Base-by-base conservation (phyloP, 2,797 vertebrate species). In the Saxicola maurus region DNA sequence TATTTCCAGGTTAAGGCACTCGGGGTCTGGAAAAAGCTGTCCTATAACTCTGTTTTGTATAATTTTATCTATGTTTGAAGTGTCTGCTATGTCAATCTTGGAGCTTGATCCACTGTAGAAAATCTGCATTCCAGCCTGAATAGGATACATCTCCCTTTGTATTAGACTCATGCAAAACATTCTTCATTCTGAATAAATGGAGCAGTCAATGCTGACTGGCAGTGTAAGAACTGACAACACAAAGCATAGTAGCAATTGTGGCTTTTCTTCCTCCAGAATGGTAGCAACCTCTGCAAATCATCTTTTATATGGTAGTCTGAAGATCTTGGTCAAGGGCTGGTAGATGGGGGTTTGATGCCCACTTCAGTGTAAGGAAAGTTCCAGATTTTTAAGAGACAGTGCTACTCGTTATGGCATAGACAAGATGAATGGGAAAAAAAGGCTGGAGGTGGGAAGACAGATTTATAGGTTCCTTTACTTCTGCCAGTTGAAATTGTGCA, bases 151-250 rank as follows among this genome's bases (percentile, higher is more conserved):
- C 19, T 72, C 31, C 7, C 23, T 75, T 86, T 68, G 9, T 31
- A 53, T 49, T 42, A 64, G 17, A 64, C 17, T 13, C 19, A 7
- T 38, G 49, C 38, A 73, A 92, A 76, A 74, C 42, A 17, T 18
- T 49, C 17, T 81, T 59, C 17, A 56, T 16, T 77, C 46, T 87
- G 38, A 82, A 27, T 25, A 77, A 65, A 68, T 1, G 5, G 24
- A 42, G 27, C 15, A 23, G 19, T 7, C 46, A 57, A 0, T 4
- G 4, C 5, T 3, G 4, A 45, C 62, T 53, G 45, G 7, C 57
- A 60, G 8, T 1, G 1, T 37, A 31, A 82, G 76, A 82, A 53
- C 8, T 80, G 62, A 53, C 19, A 65, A 8, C 33, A 57, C 49
- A 35, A 38, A 60, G 13, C 17, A 20, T 11, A 20, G 6, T 3